These are phyloP conservation scores for Drosophila orosa DNA, from an alignment of 1,140 invertebrate genomes.

Conservation along the genomic window DNA sequence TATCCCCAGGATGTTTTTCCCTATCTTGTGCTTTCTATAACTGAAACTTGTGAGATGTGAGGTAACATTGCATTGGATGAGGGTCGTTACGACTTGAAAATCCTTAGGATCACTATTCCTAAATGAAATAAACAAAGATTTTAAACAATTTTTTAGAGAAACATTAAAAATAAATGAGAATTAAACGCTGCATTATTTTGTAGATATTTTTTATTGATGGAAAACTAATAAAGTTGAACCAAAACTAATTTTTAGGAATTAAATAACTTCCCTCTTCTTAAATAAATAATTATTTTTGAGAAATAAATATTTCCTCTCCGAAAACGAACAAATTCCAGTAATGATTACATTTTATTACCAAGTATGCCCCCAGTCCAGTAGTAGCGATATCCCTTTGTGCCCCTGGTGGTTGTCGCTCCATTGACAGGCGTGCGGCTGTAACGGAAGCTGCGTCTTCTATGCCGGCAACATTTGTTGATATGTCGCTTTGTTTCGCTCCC, in stretches of 20 bases:
- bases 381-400: slow-evolving; percentile 21
- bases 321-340: not conserved
- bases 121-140: too few species aligned
- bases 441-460: slow-evolving; percentile 53
- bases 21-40: slow-evolving; percentile 6
- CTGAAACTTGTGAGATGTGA: not conserved
- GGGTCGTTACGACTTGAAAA: not conserved
- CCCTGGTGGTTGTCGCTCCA: slow-evolving; percentile 28
- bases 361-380: slow-evolving; percentile 13
- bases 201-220: too few species aligned
- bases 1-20: slow-evolving; percentile 39
- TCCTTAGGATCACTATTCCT: too few species aligned
- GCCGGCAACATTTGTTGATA: slow-evolving; percentile 65
- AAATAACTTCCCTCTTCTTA: too few species aligned
- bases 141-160: too few species aligned
- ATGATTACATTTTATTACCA: slow-evolving; percentile 3
- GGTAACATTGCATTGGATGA: not conserved
- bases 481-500: slow-evolving; percentile 50
- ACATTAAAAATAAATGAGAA: too few species aligned
- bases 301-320: not conserved
- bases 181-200: too few species aligned
- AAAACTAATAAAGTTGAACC: too few species aligned
- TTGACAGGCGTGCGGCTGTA: slow-evolving; percentile 64
- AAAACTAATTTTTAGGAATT: too few species aligned
- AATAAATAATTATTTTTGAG: not conserved